phyloP scores from a whole-genome alignment of 1,140 invertebrate genomes.

The Phocides pigmalion region DNA sequence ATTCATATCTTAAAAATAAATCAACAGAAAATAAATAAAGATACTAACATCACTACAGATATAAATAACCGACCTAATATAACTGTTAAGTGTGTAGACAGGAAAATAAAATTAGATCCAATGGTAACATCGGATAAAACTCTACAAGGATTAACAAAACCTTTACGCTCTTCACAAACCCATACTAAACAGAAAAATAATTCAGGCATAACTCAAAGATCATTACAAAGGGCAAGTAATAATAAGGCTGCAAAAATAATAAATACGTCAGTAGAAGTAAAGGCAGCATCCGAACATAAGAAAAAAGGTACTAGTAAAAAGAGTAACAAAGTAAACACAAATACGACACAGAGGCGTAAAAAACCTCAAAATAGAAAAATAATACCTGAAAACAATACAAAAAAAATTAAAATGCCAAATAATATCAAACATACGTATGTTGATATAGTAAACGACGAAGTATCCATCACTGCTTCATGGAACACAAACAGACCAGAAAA shows the following conservation, averaged over 20 bases:
- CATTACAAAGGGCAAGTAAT: too few relatives aligned
- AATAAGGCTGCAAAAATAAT: background rate
- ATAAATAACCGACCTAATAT: too few relatives aligned
- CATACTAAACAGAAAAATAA: background rate
- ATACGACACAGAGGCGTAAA: background rate
- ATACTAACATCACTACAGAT: too few relatives aligned
- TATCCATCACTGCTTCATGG: background rate
- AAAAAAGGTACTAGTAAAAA: conserved; percentile 11
- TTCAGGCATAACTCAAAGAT: too few relatives aligned
- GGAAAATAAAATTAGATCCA: too few relatives aligned
- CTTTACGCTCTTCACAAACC: too few relatives aligned
- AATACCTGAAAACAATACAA: background rate
- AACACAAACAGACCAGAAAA: conserved; percentile 7
- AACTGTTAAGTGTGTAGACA: too few relatives aligned
- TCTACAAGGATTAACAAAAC: too few relatives aligned
- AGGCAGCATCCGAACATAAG: background rate
- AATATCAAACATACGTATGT: background rate
- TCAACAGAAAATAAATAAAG: too few relatives aligned
- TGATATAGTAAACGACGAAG: background rate
- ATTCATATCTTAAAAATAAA: too few relatives aligned
- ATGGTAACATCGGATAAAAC: too few relatives aligned
- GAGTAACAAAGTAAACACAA: conserved; percentile 1
- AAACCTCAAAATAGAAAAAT: background rate
- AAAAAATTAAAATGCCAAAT: conserved; percentile 11
- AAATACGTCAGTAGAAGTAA: background rate